phyloP scores from a whole-genome alignment of 1,140 invertebrate species.

The Chlorops oryzae region DNA sequence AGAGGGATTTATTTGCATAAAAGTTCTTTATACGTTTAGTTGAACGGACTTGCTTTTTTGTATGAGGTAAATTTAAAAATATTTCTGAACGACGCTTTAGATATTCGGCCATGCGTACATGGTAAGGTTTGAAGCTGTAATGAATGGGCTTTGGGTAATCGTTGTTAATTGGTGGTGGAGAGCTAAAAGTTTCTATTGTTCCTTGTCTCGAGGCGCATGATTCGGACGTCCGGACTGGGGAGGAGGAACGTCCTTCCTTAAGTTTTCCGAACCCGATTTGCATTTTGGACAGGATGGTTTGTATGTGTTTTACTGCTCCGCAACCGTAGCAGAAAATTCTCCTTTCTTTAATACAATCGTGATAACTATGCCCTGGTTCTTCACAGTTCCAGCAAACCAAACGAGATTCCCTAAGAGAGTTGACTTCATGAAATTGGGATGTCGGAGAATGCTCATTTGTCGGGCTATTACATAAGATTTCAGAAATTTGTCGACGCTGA shows the following conservation, averaged over 20 bases:
- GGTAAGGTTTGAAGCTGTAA: not conserved
- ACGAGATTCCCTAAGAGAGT: too few relatives aligned
- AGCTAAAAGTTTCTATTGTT: not conserved
- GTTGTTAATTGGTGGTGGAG: not conserved
- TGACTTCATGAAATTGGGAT: too few relatives aligned
- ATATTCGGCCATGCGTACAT: not conserved
- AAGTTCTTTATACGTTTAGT: too few relatives aligned
- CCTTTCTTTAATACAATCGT: slow-evolving; percentile 3
- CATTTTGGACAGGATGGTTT: not conserved
- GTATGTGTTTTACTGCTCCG: not conserved
- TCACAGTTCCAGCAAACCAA: slow-evolving; percentile 10
- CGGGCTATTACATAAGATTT: not conserved
- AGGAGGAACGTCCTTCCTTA: not conserved
- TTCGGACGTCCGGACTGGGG: not conserved
- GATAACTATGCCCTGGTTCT: slow-evolving; percentile 3
- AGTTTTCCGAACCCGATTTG: not conserved
- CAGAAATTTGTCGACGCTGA: not conserved
- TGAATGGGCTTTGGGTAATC: not conserved
- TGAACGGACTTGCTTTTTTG: too few relatives aligned
- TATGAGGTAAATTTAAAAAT: too few relatives aligned
- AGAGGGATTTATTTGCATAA: too few relatives aligned
- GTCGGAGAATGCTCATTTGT: not conserved
- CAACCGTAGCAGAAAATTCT: slow-evolving; percentile 11
- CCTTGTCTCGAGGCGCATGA: not conserved
- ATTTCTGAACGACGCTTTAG: too few relatives aligned